Conservation (phyloP, 2,888 invertebrate species). For the Sinhomidia bicolor region DNA sequence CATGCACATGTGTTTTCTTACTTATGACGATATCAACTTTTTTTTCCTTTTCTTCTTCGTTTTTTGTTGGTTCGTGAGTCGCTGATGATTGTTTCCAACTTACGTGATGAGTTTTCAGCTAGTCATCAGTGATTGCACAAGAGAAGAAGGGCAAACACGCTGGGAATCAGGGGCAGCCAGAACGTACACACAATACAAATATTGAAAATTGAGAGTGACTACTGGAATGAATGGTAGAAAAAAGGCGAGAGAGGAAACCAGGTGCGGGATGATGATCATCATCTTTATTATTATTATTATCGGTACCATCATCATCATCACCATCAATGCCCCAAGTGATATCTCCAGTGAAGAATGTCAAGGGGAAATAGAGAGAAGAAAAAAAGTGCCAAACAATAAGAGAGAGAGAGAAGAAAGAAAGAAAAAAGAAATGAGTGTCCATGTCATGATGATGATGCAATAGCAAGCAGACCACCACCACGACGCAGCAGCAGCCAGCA, state of each 20-base stretch:
- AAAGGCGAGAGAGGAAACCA: constrained; percentile 34
- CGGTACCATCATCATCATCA: too few relatives aligned
- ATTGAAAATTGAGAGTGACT: too few relatives aligned
- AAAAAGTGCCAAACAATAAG: constrained; percentile 68
- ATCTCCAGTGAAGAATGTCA: constrained; percentile 59
- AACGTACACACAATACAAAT: constrained; percentile 30
- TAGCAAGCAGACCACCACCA: too few relatives aligned
- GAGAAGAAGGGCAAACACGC: constrained; percentile 26
- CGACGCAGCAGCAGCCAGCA: neutral
- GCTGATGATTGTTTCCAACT: constrained; percentile 68
- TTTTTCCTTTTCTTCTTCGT: too few relatives aligned
- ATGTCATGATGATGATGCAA: constrained; percentile 14
- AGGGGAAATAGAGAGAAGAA: constrained; percentile 9
- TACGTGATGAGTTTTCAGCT: constrained; percentile 70
- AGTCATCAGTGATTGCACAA: constrained; percentile 55
- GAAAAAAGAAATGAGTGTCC: constrained; percentile 44
- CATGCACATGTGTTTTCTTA: too few relatives aligned
- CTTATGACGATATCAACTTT: too few relatives aligned
- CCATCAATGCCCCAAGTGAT: constrained; percentile 56
- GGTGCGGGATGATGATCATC: constrained; percentile 65
- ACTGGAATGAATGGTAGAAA: too few relatives aligned
- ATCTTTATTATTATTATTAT: constrained; percentile 62
- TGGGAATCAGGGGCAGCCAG: neutral
- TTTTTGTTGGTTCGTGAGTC: constrained; percentile 53
- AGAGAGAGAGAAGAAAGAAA: too few relatives aligned